A percentile compares a stretch with the other conserved stretches of the same genome.
Evolutionary conservation across 2,797 vertebrate species (phyloP).

Genomic region (Sebastiscus albofasciatus): DNA sequence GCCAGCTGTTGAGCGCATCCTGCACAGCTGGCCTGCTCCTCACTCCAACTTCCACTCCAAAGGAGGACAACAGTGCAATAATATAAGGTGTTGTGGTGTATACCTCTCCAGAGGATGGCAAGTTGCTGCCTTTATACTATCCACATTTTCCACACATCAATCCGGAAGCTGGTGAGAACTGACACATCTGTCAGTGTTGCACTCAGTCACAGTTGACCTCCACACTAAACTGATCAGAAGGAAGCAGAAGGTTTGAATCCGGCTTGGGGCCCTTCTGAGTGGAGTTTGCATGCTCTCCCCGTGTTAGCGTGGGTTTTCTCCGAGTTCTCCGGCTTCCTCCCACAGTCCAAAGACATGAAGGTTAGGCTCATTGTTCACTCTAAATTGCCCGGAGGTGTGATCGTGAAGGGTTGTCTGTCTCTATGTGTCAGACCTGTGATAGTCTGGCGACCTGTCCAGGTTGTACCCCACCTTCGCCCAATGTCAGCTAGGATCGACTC

Average conservation of each 20-base stretch:
- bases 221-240: neutral
- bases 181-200: neutral
- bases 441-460: too few species aligned
- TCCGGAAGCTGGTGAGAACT: slow-evolving; percentile 7
- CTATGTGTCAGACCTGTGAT: too few species aligned
- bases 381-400: too few species aligned
- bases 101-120: slow-evolving; percentile 11
- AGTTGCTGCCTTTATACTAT: neutral
- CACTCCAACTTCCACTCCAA: slow-evolving; percentile 47
- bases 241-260: neutral
- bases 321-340: too few species aligned
- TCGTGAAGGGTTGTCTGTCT: too few species aligned
- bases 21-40: slow-evolving; percentile 60
- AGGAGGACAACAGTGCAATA: slow-evolving; percentile 19
- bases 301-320: too few species aligned
- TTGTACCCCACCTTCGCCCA: too few species aligned
- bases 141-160: slow-evolving; percentile 1
- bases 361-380: too few species aligned
- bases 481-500: too few species aligned
- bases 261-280: too few species aligned
- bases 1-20: slow-evolving; percentile 59
- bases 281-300: too few species aligned
- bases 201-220: neutral
- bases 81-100: slow-evolving; percentile 8
- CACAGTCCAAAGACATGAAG: too few species aligned